Evolutionary conservation across 2,888 invertebrate species (phyloP), one percentile per base, ranked within the genome.

Genomic region (Pinctada fucata): DNA sequence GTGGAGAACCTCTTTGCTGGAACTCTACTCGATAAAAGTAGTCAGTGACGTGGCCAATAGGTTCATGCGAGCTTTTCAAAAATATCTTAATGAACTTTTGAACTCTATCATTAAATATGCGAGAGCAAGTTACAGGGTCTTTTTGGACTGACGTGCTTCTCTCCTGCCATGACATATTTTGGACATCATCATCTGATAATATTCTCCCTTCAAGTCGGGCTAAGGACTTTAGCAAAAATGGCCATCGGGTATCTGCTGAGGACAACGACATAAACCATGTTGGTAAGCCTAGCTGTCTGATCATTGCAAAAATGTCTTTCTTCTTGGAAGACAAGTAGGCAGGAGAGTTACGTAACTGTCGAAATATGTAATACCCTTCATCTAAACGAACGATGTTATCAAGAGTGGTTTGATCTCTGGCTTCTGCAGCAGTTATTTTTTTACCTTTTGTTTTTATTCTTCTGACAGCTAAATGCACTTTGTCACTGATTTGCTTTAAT

Each of bases 281-380:
- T 75, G 83, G 83, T 72, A 83, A 67, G 58, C 83, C 80, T 45
- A 81, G 68, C 58, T 83, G 80, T 31, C 82, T 52, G 16, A 83
- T 82, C 82, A 83, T 82, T 63, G 80, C 82, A 77, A 80, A 82
- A 2, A 82, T 75, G 72, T 83, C 79, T 78, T 81, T 81, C 65
- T 81, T 81, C 16, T n/a, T 64, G 16, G 70, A 48, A 6, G 49
- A 16, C 13, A 71, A 64, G 45, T 76, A 76, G n/a, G 76, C 64
- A 50, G 76, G 76, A 49, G 76, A 76, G 45, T 80, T 79, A 48
- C 82, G 52, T 4, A 83, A 66, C 51, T 69, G 75, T 64, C 69
- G 70, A 50, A 84, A 84, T 47, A 88, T 91, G 82, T 89, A 89
- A 76, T 91, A 91, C 70, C 89, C 87, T 68, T 88, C 84, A 69